phyloP scores from a whole-genome alignment of 2,797 vertebrate genomes.

The Choloepus didactylus region DNA sequence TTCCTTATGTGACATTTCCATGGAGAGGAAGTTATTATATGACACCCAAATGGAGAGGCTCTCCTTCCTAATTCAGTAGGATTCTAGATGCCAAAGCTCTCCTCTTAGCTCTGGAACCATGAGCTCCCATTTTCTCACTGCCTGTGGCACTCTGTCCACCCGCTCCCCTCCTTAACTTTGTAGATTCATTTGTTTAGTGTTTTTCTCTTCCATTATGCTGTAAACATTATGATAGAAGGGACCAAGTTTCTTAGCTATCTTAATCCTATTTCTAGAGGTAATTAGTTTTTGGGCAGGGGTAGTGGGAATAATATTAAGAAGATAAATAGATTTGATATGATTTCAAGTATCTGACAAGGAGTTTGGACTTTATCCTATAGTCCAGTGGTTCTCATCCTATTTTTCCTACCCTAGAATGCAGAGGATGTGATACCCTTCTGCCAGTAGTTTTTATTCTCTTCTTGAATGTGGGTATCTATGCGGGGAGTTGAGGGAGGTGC shows the following conservation, averaged over 20 bases:
- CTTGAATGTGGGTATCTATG: not conserved
- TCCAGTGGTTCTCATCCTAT: not conserved
- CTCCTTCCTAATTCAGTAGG: not conserved
- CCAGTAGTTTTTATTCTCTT: not conserved
- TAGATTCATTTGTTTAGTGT: not conserved
- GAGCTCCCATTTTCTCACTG: not conserved
- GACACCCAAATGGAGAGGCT: not conserved
- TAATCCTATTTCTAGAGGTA: not conserved
- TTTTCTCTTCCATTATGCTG: not conserved
- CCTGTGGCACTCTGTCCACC: not conserved
- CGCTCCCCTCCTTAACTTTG: too few relatives aligned
- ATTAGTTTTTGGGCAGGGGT: slow-evolving; percentile 26
- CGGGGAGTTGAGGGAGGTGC: too few relatives aligned
- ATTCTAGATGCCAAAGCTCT: not conserved
- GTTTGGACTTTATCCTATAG: slow-evolving; percentile 33
- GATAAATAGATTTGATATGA: not conserved
- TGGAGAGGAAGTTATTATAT: slow-evolving; percentile 25
- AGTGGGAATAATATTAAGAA: not conserved
- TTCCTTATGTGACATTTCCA: not conserved
- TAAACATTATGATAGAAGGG: not conserved
- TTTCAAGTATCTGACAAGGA: not conserved
- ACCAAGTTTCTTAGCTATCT: not conserved
- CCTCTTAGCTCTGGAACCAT: not conserved
- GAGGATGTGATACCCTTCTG: not conserved
- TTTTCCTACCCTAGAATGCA: not conserved